These are phyloP conservation scores for Moxostoma hubbsi DNA, from an alignment of 2,797 vertebrate genomes.

Conservation along the genomic window DNA sequence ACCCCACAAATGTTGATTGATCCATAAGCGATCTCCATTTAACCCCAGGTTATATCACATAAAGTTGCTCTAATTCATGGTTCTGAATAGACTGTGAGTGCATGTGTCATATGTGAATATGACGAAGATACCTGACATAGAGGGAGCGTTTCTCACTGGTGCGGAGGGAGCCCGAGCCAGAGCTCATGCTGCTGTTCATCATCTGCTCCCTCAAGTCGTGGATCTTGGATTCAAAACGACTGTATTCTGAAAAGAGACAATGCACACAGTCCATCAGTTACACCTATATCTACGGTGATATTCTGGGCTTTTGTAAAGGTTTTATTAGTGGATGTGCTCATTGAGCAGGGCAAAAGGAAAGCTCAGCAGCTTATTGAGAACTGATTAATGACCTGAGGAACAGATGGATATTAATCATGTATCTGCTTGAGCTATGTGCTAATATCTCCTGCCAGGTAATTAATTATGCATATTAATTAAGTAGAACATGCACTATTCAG, in stretches of 20 bases:
- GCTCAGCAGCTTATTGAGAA: conserved; percentile 64
- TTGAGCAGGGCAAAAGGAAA: conserved; percentile 33
- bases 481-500: conserved; percentile 74
- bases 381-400: conserved; percentile 77
- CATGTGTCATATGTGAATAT: background rate
- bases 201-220: conserved; percentile 99
- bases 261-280: conserved; percentile 33
- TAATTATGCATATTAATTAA: conserved; percentile 80
- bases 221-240: conserved; percentile 99
- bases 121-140: conserved; percentile 89
- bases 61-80: background rate
- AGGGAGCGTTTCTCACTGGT: conserved; percentile 99
- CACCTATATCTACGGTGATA: conserved; percentile 26
- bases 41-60: background rate
- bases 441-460: conserved; percentile 75
- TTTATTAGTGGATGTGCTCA: conserved; percentile 22
- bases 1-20: too few species aligned
- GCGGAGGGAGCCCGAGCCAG: conserved; percentile 94
- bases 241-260: conserved; percentile 86
- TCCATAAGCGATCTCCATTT: too few species aligned
- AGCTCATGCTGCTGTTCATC: conserved; percentile 99
- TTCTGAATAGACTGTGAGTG: too few species aligned
- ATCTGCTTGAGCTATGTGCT: conserved; percentile 73
- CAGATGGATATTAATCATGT: conserved; percentile 76
- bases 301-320: conserved; percentile 32